These are phyloP conservation scores for Oxyruncus cristatus DNA, from an alignment of 2,113 vertebrate species.

Conservation along the genomic window DNA sequence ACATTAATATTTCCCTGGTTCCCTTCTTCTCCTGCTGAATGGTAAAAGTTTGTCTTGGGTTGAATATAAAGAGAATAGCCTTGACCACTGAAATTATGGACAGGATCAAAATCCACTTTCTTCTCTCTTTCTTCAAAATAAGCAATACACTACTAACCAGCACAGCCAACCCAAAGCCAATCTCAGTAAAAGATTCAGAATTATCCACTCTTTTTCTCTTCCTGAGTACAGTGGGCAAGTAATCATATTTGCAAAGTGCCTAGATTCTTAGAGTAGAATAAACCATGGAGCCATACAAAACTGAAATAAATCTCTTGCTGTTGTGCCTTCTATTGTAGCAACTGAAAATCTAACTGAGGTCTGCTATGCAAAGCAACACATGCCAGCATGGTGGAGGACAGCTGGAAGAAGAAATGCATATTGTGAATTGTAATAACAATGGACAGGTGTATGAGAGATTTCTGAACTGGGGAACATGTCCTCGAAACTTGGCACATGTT, in stretches of 20 bases:
- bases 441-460: constrained; percentile 34
- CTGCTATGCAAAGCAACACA: neutral
- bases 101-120: neutral
- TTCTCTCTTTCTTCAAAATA: neutral
- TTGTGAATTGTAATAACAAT: constrained; percentile 21
- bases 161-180: neutral
- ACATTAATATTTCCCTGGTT: neutral
- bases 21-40: neutral
- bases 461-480: neutral
- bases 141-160: neutral
- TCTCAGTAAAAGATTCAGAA: neutral
- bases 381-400: neutral
- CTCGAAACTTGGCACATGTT: constrained; percentile 24
- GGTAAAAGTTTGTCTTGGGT: neutral
- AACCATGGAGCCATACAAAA: neutral
- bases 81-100: neutral
- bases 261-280: neutral
- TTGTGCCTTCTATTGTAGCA: neutral
- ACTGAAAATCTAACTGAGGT: neutral
- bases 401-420: constrained; percentile 12
- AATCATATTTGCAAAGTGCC: neutral
- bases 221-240: neutral
- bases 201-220: neutral
- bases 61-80: neutral
- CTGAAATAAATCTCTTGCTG: neutral